A percentile compares a stretch with the other conserved stretches of the same genome.
Conservation (phyloP, 2,888 invertebrate species). For the Aphodius granarius region DNA sequence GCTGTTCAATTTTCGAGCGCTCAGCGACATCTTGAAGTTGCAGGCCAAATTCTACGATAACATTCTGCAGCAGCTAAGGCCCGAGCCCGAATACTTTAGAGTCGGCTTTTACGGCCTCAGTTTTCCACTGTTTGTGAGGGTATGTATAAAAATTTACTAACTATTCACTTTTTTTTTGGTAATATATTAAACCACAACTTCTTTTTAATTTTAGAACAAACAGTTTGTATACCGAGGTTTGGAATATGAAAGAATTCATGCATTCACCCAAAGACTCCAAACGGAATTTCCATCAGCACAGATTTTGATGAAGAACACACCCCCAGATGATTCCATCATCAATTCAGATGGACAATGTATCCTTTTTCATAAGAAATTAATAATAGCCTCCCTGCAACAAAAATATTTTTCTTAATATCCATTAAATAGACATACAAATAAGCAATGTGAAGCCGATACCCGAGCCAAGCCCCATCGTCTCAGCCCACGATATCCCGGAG, state of each 20-base stretch:
- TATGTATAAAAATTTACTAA: conserved; percentile 58
- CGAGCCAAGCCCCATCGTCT: conserved; percentile 60
- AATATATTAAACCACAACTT: not conserved
- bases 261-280: conserved; percentile 90
- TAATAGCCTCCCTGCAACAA: conserved; percentile 2
- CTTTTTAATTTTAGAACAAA: conserved; percentile 70
- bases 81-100: conserved; percentile 93
- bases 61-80: conserved; percentile 82
- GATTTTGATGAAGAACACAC: conserved; percentile 87
- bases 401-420: conserved; percentile 21
- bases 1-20: conserved; percentile 83
- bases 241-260: conserved; percentile 92
- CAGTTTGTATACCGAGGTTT: conserved; percentile 93
- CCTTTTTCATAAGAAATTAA: conserved; percentile 43
- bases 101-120: conserved; percentile 94
- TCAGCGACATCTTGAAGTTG: conserved; percentile 80
- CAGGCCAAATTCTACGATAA: conserved; percentile 92
- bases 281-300: conserved; percentile 95
- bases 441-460: conserved; percentile 91
- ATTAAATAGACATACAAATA: conserved; percentile 80
- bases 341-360: conserved; percentile 85
- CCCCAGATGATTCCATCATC: conserved; percentile 84
- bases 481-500: conserved; percentile 72
- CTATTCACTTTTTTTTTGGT: not conserved
- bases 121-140: conserved; percentile 92